phyloP scores from a whole-genome alignment of 2,888 invertebrate species.

The Dendrolimus houi region DNA sequence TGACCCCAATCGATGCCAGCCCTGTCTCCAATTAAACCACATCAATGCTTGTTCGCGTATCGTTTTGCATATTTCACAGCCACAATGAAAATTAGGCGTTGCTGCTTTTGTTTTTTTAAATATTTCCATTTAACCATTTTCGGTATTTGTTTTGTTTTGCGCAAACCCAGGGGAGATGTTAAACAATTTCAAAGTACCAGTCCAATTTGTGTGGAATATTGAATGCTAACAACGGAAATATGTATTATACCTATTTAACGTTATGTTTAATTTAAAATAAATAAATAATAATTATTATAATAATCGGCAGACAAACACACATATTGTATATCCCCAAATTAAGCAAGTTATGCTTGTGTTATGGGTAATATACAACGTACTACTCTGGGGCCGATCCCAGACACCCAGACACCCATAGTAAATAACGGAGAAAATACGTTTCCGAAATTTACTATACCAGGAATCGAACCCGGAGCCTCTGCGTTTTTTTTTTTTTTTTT shows the following conservation, averaged over 20 bases:
- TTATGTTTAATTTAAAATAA: no score
- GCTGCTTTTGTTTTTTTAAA: constrained; percentile 5
- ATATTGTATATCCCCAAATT: no score
- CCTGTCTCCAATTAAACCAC: constrained; percentile 8
- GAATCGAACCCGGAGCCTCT: no score
- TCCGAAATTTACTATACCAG: no score
- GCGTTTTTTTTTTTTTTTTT: no score
- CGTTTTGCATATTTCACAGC: constrained; percentile 48
- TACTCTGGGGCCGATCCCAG: no score
- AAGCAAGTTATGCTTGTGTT: no score
- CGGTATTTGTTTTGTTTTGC: background rate
- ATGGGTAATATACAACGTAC: no score
- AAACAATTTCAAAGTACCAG: background rate
- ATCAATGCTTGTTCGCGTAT: constrained; percentile 42
- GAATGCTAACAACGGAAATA: background rate
- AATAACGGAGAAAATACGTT: no score
- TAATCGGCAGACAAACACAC: no score
- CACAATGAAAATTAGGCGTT: constrained; percentile 12
- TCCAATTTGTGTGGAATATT: background rate
- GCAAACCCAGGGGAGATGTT: background rate
- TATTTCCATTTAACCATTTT: background rate
- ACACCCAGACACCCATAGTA: no score
- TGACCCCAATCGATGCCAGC: background rate
- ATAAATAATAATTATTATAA: no score
- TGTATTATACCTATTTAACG: background rate